Evolutionary conservation across 1,140 invertebrate species (phyloP).

Genomic region (Hetaerina americana): DNA sequence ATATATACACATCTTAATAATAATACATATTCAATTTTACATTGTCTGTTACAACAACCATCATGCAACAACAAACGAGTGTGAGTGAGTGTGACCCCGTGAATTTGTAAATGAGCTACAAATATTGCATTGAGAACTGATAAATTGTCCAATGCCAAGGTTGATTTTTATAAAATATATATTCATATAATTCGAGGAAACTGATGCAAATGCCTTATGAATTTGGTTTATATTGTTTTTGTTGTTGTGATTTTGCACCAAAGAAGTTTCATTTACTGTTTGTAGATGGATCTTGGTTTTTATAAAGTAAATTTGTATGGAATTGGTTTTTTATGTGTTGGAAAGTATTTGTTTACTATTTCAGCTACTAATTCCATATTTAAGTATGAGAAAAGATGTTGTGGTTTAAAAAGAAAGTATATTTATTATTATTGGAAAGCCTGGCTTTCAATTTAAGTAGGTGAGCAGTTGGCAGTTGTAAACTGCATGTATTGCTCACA

Average conservation of each 20-base stretch:
- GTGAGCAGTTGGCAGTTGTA: neutral
- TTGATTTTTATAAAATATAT: conserved; percentile 1
- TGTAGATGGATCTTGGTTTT: neutral
- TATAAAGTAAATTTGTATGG: conserved; percentile 1
- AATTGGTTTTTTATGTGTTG: neutral
- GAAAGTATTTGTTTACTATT: conserved; percentile 1
- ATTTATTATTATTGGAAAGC: neutral
- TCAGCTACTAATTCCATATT: neutral
- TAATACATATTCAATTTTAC: conserved; percentile 1
- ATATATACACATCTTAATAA: conserved; percentile 1
- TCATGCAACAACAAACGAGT: neutral
- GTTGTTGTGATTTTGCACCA: neutral
- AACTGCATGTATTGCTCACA: neutral
- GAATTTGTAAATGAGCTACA: neutral
- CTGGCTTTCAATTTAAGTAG: neutral
- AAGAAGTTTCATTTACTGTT: neutral
- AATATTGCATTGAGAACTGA: neutral
- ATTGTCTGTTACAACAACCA: neutral
- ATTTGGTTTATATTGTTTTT: conserved; percentile 1
- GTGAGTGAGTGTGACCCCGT: neutral
- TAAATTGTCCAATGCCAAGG: neutral
- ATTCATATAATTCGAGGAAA: neutral
- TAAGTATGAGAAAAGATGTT: neutral
- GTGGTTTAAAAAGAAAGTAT: neutral
- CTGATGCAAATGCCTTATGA: neutral